A percentile compares a stretch with the other conserved stretches of the same genome.
Evolutionary conservation across 1,140 invertebrate species (phyloP).

Genomic region (Drosophila pectinifera): DNA sequence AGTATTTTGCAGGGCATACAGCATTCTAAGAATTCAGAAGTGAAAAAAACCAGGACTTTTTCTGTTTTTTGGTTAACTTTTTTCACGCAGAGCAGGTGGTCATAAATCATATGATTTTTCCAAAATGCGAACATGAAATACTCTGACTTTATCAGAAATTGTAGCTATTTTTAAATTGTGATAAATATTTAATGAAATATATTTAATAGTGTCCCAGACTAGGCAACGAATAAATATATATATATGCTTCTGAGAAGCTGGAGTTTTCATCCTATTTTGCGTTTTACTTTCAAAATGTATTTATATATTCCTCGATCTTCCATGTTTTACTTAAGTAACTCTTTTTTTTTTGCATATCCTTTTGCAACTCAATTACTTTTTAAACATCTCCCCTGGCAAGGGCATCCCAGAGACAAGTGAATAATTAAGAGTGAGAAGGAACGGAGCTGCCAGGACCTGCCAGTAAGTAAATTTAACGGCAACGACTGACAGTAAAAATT

Average conservation of each 20-base stretch:
- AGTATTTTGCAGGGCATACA: constrained; percentile 60
- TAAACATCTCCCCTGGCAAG: background rate
- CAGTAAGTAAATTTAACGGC: constrained; percentile 51
- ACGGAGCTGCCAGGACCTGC: constrained; percentile 22
- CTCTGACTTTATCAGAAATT: background rate
- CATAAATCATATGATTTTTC: background rate
- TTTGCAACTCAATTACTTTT: background rate
- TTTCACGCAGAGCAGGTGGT: constrained; percentile 10
- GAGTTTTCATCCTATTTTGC: too few relatives aligned
- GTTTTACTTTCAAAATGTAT: too few relatives aligned
- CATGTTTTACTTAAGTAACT: background rate
- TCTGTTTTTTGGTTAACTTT: background rate
- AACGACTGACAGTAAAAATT: constrained; percentile 51
- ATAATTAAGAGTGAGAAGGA: constrained; percentile 41
- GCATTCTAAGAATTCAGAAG: constrained; percentile 57
- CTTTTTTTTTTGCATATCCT: background rate
- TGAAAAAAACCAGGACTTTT: background rate
- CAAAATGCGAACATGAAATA: background rate
- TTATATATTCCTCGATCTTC: background rate
- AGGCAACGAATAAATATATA: background rate
- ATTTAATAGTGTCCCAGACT: background rate
- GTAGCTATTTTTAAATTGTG: too few relatives aligned
- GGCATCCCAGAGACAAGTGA: constrained; percentile 13
- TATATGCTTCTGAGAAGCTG: background rate
- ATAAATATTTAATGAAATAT: too few relatives aligned